Evolutionary conservation across 2,797 vertebrate species (phyloP).

Genomic region (Lacerta bilineata): DNA sequence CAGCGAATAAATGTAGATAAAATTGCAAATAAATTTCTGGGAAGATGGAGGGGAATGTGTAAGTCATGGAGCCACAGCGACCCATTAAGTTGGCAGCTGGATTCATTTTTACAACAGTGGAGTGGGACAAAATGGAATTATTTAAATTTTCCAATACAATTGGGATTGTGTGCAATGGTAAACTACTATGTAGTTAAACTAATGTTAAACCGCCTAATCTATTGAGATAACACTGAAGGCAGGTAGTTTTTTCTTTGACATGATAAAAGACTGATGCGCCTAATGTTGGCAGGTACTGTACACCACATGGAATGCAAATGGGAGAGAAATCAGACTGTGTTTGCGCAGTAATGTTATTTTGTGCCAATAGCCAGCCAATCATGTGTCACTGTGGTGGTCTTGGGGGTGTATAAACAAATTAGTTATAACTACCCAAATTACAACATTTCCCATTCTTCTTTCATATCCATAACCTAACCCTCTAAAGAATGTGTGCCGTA

Average conservation of each 20-base stretch:
- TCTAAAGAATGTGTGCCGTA: constrained; percentile 64
- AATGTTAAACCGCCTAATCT: neutral
- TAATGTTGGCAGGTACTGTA: constrained; percentile 25
- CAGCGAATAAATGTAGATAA: neutral
- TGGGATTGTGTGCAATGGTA: neutral
- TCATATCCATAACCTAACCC: constrained; percentile 52
- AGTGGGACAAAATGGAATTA: neutral
- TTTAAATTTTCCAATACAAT: neutral
- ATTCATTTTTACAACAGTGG: neutral
- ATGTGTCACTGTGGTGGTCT: constrained; percentile 19
- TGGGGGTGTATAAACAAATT: constrained; percentile 44
- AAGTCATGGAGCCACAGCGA: neutral
- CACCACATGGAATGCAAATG: constrained; percentile 17
- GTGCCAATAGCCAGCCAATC: constrained; percentile 42
- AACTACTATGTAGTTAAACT: neutral
- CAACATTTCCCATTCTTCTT: constrained; percentile 59
- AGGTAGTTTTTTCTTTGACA: neutral
- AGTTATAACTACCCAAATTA: constrained; percentile 56
- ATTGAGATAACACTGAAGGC: neutral
- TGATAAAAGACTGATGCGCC: constrained; percentile 33
- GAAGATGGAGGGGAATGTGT: neutral
- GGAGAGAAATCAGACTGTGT: neutral
- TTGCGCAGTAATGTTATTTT: neutral
- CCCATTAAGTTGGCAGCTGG: neutral
- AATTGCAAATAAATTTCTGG: neutral